Evolutionary conservation across 2,797 vertebrate genomes (phyloP).

Genomic region (Gobionotothen gibberifrons): DNA sequence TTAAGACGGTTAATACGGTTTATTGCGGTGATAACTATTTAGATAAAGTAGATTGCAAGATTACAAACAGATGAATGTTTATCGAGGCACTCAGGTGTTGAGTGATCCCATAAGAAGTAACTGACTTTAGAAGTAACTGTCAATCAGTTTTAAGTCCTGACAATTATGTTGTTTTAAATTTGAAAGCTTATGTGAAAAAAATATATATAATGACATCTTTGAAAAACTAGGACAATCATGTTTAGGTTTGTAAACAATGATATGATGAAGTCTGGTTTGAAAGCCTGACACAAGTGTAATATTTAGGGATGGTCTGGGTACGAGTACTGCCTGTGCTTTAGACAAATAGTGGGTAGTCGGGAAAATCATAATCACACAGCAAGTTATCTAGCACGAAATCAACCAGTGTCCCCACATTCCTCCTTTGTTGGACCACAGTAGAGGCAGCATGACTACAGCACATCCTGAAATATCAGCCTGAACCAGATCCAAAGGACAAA

Average conservation of each 20-base stretch:
- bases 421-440: conserved; percentile 3
- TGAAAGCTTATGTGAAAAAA: background rate
- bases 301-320: background rate
- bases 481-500: conserved; percentile 17
- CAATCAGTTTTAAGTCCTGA: background rate
- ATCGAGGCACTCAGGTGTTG: no score
- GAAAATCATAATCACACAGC: no score
- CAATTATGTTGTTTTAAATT: background rate
- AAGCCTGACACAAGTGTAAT: background rate
- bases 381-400: no score
- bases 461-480: conserved; percentile 8
- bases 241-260: background rate
- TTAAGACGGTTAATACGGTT: no score
- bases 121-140: no score
- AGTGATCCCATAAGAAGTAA: no score
- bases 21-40: no score
- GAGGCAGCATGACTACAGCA: background rate
- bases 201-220: background rate
- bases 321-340: background rate
- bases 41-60: no score
- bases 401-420: background rate
- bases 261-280: conserved; percentile 1
- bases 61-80: no score
- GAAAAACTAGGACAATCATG: background rate
- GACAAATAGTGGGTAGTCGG: background rate